phyloP scores from a whole-genome alignment of 1,140 invertebrate genomes.

The Lordiphosa clarofinis region DNA sequence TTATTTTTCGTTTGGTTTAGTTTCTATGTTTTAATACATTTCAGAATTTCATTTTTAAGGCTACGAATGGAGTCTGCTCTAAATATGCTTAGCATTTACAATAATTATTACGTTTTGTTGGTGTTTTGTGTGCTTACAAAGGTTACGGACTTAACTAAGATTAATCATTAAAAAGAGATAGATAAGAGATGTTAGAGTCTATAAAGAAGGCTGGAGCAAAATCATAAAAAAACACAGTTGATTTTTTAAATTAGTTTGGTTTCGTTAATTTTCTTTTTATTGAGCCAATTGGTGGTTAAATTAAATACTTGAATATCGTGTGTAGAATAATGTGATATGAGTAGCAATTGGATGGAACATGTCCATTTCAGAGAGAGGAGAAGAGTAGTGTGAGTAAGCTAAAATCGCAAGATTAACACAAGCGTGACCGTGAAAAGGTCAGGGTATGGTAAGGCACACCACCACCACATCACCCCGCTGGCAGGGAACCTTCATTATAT shows the following conservation, averaged over 20 bases:
- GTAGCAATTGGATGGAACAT: background rate
- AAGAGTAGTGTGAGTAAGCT: too few relatives aligned
- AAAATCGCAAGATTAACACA: too few relatives aligned
- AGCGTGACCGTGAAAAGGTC: too few relatives aligned
- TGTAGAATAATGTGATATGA: too few relatives aligned
- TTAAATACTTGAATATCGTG: too few relatives aligned
- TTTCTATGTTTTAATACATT: conserved; percentile 8
- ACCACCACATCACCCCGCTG: too few relatives aligned
- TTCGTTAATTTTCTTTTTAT: too few relatives aligned
- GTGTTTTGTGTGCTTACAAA: conserved; percentile 61
- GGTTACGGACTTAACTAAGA: conserved; percentile 57
- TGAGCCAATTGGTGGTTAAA: too few relatives aligned
- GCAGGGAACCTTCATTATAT: conserved; percentile 21
- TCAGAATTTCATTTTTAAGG: conserved; percentile 12
- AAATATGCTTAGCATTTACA: conserved; percentile 21
- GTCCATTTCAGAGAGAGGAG: background rate
- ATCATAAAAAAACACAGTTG: conserved; percentile 28
- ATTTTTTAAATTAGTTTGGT: too few relatives aligned
- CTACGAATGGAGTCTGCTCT: conserved; percentile 5
- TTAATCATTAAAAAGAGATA: conserved; percentile 46
- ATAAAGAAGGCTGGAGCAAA: conserved; percentile 14
- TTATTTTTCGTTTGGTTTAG: conserved; percentile 16
- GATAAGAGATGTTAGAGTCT: conserved; percentile 30
- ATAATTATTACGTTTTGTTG: conserved; percentile 8
- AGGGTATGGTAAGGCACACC: too few relatives aligned